Evolutionary conservation across 1,140 invertebrate genomes (phyloP).

Genomic region (Arion vulgaris): DNA sequence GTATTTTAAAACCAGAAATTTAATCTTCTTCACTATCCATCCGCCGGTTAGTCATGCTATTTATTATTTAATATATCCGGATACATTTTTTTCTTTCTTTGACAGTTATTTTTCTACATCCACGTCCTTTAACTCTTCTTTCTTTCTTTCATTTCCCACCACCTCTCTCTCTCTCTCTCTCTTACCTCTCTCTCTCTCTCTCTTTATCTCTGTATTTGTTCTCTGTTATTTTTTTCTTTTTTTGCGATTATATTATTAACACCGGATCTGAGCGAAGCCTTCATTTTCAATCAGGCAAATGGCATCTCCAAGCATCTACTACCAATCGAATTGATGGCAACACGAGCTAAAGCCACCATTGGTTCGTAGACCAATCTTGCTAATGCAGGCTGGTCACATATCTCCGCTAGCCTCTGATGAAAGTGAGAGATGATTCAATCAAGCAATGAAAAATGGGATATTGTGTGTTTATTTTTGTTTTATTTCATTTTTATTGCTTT

Average conservation of each 20-base stretch:
- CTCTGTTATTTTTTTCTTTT: not conserved
- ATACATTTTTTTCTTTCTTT: too few species aligned
- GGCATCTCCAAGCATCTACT: conserved; percentile 24
- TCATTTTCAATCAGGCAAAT: conserved; percentile 32
- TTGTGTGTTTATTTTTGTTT: not conserved
- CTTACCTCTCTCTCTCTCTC: not conserved
- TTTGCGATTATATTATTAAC: conserved; percentile 14
- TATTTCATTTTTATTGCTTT: not conserved
- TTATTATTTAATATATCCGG: too few species aligned
- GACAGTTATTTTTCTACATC: too few species aligned
- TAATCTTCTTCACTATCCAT: too few species aligned
- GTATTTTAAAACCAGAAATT: too few species aligned
- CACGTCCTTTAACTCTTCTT: not conserved
- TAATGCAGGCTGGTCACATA: conserved; percentile 22
- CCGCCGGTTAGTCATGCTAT: too few species aligned
- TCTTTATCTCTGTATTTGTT: not conserved
- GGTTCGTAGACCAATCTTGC: conserved; percentile 20
- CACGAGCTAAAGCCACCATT: not conserved
- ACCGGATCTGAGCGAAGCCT: conserved; percentile 8
- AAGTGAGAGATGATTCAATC: conserved; percentile 29
- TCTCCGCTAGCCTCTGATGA: not conserved
- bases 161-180: not conserved
- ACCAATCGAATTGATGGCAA: conserved; percentile 21
- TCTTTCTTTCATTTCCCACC: not conserved
- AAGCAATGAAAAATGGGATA: conserved; percentile 13